Percentiles rank a stretch among this genome's conserved stretches.
Evolutionary conservation across 2,113 vertebrate species (phyloP).

Genomic region (Siniperca chuatsi): DNA sequence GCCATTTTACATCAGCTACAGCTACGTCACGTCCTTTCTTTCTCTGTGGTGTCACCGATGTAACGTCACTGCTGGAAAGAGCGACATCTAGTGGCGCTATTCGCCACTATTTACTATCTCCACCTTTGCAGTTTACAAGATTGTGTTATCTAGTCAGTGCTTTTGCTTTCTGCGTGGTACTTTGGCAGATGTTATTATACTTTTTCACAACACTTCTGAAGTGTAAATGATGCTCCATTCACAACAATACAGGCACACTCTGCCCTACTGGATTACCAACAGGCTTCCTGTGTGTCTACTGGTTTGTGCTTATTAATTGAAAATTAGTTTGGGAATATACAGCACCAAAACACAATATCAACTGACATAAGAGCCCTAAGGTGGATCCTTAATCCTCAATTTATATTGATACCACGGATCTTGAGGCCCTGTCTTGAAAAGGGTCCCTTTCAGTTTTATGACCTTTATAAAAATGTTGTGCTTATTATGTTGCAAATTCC

Average conservation of each 20-base stretch:
- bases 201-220: background rate
- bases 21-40: slow-evolving; percentile 53
- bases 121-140: background rate
- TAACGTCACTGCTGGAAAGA: background rate
- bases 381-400: background rate
- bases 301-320: background rate
- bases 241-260: background rate
- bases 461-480: too few relatives aligned
- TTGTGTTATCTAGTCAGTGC: background rate
- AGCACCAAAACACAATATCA: background rate
- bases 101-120: background rate
- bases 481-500: background rate
- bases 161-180: background rate
- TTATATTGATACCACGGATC: too few relatives aligned
- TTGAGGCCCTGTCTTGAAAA: too few relatives aligned
- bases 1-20: slow-evolving; percentile 60
- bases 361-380: background rate
- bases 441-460: background rate
- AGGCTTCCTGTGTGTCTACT: background rate
- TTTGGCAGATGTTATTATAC: background rate
- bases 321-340: background rate
- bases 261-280: background rate
- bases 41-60: background rate
- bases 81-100: slow-evolving; percentile 32
- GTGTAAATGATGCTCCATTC: background rate